phyloP scores from a whole-genome alignment of 2,888 invertebrate species.

The Emmelina monodactyla region DNA sequence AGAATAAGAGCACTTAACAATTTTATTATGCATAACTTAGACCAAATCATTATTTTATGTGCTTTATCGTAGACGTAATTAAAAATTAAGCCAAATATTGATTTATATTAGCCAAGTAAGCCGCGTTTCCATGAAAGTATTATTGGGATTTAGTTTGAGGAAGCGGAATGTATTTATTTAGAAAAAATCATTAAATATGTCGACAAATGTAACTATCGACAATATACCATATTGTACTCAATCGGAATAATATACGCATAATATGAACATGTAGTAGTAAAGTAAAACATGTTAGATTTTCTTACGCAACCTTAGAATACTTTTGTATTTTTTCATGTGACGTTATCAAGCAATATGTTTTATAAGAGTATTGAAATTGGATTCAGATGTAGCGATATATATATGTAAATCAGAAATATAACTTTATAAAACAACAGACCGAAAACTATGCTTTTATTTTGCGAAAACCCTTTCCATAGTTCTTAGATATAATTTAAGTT shows the following conservation, averaged over 20 bases:
- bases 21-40: constrained; percentile 58
- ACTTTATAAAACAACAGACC: constrained; percentile 57
- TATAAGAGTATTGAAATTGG: constrained; percentile 48
- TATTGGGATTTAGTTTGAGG: constrained; percentile 42
- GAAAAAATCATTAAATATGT: constrained; percentile 17
- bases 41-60: constrained; percentile 64
- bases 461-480: no score
- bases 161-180: constrained; percentile 56
- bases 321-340: constrained; percentile 63
- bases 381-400: constrained; percentile 45
- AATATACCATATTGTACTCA: constrained; percentile 31
- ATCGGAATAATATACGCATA: constrained; percentile 48
- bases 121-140: constrained; percentile 56
- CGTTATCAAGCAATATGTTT: constrained; percentile 55
- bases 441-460: not conserved
- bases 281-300: constrained; percentile 54
- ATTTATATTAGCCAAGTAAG: constrained; percentile 53
- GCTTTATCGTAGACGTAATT: constrained; percentile 63
- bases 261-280: constrained; percentile 49
- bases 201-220: constrained; percentile 21
- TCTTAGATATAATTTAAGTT: no score
- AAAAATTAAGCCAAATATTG: constrained; percentile 66
- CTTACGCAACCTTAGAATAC: constrained; percentile 48
- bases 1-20: constrained; percentile 58
- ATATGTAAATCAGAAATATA: constrained; percentile 56